Evolutionary conservation across 2,797 vertebrate species (phyloP), one percentile per base, ranked within the genome.

Genomic region (Ptychobarbus kaznakovi): DNA sequence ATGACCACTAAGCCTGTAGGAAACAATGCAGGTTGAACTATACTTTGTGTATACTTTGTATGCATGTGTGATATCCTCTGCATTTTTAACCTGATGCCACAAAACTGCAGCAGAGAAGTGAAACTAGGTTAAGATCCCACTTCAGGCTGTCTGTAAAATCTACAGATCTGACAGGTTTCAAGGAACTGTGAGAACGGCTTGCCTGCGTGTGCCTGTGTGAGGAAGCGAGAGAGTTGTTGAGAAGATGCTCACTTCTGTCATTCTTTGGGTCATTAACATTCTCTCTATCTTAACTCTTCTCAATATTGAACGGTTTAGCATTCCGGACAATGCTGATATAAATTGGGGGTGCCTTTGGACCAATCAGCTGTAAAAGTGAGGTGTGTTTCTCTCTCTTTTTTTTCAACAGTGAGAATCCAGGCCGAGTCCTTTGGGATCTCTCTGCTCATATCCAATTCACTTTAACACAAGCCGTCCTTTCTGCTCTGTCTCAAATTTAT

Each of bases 391-490:
- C 35, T 53, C 73, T 40, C 0, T 86, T 78, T 86, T 68, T 74
- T 72, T 28, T 5, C 32, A 11, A 22, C 18, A 72, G 63, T 81
- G 72, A 86, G 83, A 90, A 90, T 86, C 72, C 89, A 88, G 89
- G 87, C 83, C 86, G 38, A 9, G 87, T 90, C 87, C 81, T 86
- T 72, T 70, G 87, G 83, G 87, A 84, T 77, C 74, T 28, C 53
- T 51, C 11, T 32, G 51, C 85, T 86, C 76, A 81, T 89, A 87
- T 88, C 74, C 83, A 88, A 88, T 89, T 87, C 87, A 87, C 89
- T 90, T 90, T 90, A 82, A 81, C 78, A 66, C 82, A 73, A 77
- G 49, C 66, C 84, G 18, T 84, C 82, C 49, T 79, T 74, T 88
- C 77, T 69, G 63, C 73, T 83, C 77, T 13, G 66, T 86, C 72